phyloP scores from a whole-genome alignment of 2,888 invertebrate genomes.

The Ectemnius continuus region DNA sequence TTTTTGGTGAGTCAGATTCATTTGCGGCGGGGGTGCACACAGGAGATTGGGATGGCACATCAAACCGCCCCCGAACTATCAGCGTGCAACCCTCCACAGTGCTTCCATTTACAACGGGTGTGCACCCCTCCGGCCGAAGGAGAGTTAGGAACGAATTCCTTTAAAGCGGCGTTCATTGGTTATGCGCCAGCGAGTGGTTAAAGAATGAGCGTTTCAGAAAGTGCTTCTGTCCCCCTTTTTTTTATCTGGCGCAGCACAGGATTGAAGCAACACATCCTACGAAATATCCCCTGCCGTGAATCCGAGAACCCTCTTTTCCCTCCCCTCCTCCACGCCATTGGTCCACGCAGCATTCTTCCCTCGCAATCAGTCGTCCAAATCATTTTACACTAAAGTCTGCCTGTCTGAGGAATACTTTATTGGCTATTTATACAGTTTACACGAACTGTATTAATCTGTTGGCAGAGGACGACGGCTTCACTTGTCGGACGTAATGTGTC shows the following conservation, averaged over 20 bases:
- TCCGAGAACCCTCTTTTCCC: conserved; percentile 29
- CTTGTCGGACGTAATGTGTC: too few species aligned
- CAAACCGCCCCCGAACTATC: background rate
- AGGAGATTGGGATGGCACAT: too few species aligned
- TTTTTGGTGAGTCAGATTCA: too few species aligned
- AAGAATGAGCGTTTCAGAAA: conserved; percentile 48
- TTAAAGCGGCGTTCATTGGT: conserved; percentile 50
- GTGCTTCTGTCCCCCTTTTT: conserved; percentile 16
- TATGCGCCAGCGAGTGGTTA: conserved; percentile 50
- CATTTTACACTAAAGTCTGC: too few species aligned
- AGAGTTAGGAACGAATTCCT: conserved; percentile 43
- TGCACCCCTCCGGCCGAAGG: background rate
- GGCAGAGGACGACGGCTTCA: too few species aligned
- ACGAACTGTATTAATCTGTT: too few species aligned
- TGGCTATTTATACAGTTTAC: too few species aligned
- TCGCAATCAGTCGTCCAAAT: too few species aligned
- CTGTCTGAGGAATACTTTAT: too few species aligned
- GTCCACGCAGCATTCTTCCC: too few species aligned
- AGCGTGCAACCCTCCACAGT: background rate
- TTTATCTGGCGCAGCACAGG: conserved; percentile 23
- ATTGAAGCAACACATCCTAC: conserved; percentile 28
- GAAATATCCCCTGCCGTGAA: conserved; percentile 37
- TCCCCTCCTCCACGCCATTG: conserved; percentile 2
- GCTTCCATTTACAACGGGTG: background rate
- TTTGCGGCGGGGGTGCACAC: too few species aligned